phyloP scores from a whole-genome alignment of 1,140 invertebrate genomes.

The Drosophila arawakana region DNA sequence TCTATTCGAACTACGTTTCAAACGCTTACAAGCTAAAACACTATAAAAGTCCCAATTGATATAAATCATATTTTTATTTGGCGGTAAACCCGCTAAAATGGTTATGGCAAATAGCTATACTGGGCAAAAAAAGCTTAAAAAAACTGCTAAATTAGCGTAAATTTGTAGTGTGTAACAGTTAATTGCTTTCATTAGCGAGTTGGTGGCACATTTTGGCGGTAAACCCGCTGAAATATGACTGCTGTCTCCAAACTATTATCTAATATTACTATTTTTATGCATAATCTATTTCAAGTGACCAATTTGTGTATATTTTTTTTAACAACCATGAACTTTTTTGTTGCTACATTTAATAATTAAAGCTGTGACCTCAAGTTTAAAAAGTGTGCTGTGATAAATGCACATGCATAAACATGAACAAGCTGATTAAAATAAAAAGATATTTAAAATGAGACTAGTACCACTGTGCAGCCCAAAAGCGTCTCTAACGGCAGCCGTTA shows the following conservation, averaged over 20 bases:
- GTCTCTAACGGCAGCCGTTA: slow-evolving; percentile 20
- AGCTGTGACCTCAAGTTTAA: slow-evolving; percentile 21
- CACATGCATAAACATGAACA: too few relatives aligned
- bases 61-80: too few relatives aligned
- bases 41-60: too few relatives aligned
- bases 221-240: too few relatives aligned
- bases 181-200: neutral
- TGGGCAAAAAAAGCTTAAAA: too few relatives aligned
- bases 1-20: too few relatives aligned
- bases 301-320: neutral
- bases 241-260: neutral
- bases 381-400: slow-evolving; percentile 12
- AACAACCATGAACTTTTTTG: neutral
- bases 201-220: neutral
- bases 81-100: too few relatives aligned
- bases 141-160: neutral
- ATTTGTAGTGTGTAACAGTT: neutral
- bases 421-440: neutral
- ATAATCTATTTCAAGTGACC: neutral
- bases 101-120: too few relatives aligned
- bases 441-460: neutral
- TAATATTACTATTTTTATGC: neutral
- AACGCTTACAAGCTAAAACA: too few relatives aligned
- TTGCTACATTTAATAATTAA: slow-evolving; percentile 15
- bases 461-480: slow-evolving; percentile 24